phyloP scores from a whole-genome alignment of 2,888 invertebrate species.

The Zhuqinia jingwanae region DNA sequence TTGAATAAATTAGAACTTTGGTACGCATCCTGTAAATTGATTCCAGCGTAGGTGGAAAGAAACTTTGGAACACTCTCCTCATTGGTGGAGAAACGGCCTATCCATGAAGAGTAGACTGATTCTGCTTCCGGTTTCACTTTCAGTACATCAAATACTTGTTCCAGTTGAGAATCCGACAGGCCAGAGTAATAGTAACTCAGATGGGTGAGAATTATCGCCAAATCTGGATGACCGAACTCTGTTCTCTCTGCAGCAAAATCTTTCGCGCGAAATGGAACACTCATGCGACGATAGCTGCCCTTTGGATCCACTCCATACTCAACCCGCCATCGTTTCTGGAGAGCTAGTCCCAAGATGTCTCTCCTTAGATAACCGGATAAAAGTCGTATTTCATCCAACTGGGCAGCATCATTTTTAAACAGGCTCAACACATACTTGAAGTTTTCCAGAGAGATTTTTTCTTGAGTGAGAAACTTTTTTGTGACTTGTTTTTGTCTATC shows the following conservation, averaged over 20 bases:
- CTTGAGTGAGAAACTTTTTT: conserved; percentile 58
- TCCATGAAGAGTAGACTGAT: conserved; percentile 19
- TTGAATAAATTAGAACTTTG: conserved; percentile 41
- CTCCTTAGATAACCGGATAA: conserved; percentile 68
- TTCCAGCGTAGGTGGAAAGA: conserved; percentile 15
- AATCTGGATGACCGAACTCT: conserved; percentile 76
- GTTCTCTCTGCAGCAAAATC: conserved; percentile 73
- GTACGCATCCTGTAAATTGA: conserved; percentile 51
- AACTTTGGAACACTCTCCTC: conserved; percentile 23
- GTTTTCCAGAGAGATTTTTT: conserved; percentile 32
- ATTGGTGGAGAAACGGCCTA: not conserved
- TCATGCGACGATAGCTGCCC: conserved; percentile 58
- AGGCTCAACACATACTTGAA: conserved; percentile 29
- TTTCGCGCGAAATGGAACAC: conserved; percentile 74
- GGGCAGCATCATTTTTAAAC: conserved; percentile 26
- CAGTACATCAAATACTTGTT: conserved; percentile 39
- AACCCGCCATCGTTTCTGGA: conserved; percentile 76
- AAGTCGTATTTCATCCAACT: conserved; percentile 34
- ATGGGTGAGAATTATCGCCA: conserved; percentile 75
- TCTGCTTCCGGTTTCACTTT: not conserved
- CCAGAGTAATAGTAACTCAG: conserved; percentile 78
- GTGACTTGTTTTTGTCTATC: not conserved
- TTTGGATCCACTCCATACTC: conserved; percentile 74
- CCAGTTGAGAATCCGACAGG: conserved; percentile 46
- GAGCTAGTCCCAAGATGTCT: conserved; percentile 61